Evolutionary conservation across 2,797 vertebrate genomes (phyloP).

Genomic region (Phataginus tetradactyla): DNA sequence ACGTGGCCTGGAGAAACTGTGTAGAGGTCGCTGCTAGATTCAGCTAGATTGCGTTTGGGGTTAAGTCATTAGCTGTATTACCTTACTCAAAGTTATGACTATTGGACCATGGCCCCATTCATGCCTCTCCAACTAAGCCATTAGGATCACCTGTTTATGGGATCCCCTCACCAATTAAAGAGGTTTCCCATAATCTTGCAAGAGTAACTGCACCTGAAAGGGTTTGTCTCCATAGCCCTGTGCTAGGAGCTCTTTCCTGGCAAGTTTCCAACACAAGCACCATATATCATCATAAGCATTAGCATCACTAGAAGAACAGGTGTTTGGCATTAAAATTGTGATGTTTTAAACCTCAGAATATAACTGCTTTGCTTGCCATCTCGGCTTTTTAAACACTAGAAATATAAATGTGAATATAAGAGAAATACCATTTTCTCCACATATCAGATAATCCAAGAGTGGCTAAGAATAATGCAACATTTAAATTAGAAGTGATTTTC

Average conservation of each 20-base stretch:
- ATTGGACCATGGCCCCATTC: not conserved
- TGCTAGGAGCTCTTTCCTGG: not conserved
- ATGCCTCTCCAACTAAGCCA: not conserved
- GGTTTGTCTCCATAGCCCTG: not conserved
- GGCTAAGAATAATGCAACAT: not conserved
- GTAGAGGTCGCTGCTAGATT: no score
- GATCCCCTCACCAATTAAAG: not conserved
- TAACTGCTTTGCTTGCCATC: not conserved
- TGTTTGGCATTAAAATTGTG: not conserved
- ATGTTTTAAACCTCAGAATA: not conserved
- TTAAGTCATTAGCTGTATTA: not conserved
- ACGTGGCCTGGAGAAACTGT: not conserved
- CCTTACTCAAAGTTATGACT: not conserved
- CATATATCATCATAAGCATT: not conserved
- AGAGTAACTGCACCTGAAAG: not conserved
- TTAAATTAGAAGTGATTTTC: not conserved
- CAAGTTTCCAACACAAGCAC: not conserved
- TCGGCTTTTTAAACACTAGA: not conserved
- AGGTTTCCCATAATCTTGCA: not conserved
- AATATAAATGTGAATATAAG: not conserved
- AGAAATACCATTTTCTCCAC: not conserved
- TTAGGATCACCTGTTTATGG: not conserved
- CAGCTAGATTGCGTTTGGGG: no score
- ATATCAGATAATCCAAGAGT: not conserved
- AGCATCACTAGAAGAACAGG: not conserved